Evolutionary conservation across 2,113 vertebrate species (phyloP).

Genomic region (Ophthalmolycus amberensis): DNA sequence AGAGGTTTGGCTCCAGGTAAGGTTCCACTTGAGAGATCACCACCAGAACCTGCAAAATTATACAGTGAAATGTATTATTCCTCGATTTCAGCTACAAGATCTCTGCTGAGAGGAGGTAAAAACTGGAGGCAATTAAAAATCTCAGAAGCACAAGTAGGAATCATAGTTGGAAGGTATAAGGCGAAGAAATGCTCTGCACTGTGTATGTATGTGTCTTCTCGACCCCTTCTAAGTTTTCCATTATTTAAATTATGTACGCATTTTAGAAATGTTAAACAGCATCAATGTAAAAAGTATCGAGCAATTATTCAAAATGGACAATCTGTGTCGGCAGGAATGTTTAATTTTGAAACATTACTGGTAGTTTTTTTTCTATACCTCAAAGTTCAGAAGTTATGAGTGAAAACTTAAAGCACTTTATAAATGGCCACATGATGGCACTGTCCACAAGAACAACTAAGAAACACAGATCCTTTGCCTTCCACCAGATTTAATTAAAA

Average conservation of each 20-base stretch:
- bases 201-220: not conserved
- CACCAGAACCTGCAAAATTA: slow-evolving; percentile 59
- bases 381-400: not conserved
- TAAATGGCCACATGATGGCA: slow-evolving; percentile 38
- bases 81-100: not conserved
- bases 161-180: not conserved
- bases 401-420: not conserved
- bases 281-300: not conserved
- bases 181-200: not conserved
- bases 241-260: not conserved
- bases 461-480: not conserved
- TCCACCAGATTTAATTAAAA: not conserved
- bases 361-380: not conserved
- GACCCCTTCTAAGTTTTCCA: not conserved
- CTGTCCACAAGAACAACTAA: not conserved
- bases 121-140: not conserved
- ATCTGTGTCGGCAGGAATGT: not conserved
- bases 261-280: not conserved
- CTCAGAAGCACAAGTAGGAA: not conserved
- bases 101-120: not conserved
- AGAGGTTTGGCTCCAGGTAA: slow-evolving; percentile 79
- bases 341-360: not conserved
- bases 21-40: slow-evolving; percentile 44
- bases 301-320: not conserved
- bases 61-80: not conserved